Conservation (phyloP, 2,888 invertebrate species). For the Carpatolechia fugitivella region DNA sequence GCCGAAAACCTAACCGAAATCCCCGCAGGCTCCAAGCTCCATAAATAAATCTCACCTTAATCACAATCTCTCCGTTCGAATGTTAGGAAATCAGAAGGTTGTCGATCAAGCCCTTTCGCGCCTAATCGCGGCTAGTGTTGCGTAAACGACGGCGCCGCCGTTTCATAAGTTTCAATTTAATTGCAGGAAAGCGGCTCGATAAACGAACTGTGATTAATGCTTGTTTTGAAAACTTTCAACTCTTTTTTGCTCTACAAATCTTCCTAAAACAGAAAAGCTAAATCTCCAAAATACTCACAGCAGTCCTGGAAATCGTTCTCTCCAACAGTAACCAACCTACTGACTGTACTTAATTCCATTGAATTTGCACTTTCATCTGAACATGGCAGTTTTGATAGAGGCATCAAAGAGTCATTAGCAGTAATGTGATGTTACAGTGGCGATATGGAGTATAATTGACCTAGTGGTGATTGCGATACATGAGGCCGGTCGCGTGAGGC, state of each 20-base stretch:
- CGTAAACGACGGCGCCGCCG: slow-evolving; percentile 37
- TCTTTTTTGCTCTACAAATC: background rate
- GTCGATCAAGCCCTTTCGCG: slow-evolving; percentile 38
- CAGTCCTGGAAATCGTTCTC: too few species aligned
- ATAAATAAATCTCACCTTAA: slow-evolving; percentile 22
- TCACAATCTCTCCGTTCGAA: slow-evolving; percentile 29
- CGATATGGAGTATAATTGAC: slow-evolving; percentile 15
- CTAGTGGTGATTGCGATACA: slow-evolving; percentile 16
- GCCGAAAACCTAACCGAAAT: slow-evolving; percentile 33
- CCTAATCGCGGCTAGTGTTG: slow-evolving; percentile 34
- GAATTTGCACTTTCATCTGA: background rate
- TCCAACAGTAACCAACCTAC: too few species aligned
- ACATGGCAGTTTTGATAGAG: background rate
- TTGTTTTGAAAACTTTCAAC: slow-evolving; percentile 9
- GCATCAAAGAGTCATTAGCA: slow-evolving; percentile 1
- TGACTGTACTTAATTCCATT: too few species aligned
- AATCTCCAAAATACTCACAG: too few species aligned
- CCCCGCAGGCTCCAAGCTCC: slow-evolving; percentile 19
- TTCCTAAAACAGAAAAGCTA: background rate
- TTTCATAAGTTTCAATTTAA: slow-evolving; percentile 38
- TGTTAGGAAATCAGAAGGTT: slow-evolving; percentile 36
- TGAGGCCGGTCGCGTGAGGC: slow-evolving; percentile 17
- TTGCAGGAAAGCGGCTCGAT: slow-evolving; percentile 36
- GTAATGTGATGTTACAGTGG: background rate
- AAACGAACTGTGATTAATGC: slow-evolving; percentile 24